Evolutionary conservation across 2,888 invertebrate genomes (phyloP).

Genomic region (Scaptomyza reducta): DNA sequence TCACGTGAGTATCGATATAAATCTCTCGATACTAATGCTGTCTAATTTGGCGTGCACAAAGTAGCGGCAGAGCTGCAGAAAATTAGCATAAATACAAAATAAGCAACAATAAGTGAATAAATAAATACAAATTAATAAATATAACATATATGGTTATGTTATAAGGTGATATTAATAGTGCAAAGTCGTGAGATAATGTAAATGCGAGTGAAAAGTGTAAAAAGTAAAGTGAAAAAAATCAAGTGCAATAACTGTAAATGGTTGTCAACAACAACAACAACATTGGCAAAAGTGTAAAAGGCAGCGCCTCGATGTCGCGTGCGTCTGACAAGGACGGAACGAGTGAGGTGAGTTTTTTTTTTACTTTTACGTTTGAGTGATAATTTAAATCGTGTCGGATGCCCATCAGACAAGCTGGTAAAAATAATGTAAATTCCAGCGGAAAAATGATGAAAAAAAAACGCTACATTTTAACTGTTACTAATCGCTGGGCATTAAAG

Average conservation of each 20-base stretch:
- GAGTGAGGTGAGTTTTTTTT: conserved; percentile 22
- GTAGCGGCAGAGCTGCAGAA: not conserved
- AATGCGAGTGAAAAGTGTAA: no score
- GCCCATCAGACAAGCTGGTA: not conserved
- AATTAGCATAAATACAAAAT: not conserved
- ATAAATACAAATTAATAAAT: no score
- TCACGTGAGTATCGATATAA: conserved; percentile 4
- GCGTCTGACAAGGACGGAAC: conserved; percentile 8
- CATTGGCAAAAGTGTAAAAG: not conserved
- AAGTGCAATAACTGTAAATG: no score
- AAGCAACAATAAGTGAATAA: not conserved
- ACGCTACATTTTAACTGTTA: conserved; percentile 33
- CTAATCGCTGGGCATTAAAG: conserved; percentile 59
- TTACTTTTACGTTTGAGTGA: conserved; percentile 14
- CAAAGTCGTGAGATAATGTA: not conserved
- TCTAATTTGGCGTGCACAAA: conserved; percentile 9
- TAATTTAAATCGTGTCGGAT: conserved; percentile 32
- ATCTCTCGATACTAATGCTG: not conserved
- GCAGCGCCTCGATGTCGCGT: not conserved
- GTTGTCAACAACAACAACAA: not conserved
- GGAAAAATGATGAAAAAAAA: conserved; percentile 39
- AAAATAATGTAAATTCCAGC: conserved; percentile 53
- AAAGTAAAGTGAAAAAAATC: no score
- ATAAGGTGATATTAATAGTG: not conserved
- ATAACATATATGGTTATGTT: not conserved